A percentile compares a stretch with the other conserved stretches of the same genome.
phyloP scores from a whole-genome alignment of 2,797 vertebrate genomes.

The Acipenser transmontanus region DNA sequence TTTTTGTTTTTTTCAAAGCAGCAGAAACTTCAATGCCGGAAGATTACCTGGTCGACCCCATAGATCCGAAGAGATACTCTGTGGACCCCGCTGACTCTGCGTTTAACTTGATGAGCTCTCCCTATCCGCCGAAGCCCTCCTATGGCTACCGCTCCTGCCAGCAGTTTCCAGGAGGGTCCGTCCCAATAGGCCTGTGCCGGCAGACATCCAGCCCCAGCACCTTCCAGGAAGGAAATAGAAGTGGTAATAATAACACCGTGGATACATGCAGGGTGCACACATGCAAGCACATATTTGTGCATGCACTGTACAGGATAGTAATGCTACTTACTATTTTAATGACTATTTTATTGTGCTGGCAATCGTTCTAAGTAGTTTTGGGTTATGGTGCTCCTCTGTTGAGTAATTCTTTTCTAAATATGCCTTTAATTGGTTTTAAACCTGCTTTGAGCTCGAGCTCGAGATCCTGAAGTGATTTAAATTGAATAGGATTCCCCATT shows the following conservation, averaged over 20 bases:
- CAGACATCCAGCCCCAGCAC: slow-evolving; percentile 70
- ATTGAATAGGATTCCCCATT: no score
- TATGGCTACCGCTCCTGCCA: slow-evolving; percentile 50
- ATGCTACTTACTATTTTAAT: no score
- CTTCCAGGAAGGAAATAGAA: slow-evolving; percentile 77
- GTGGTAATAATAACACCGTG: slow-evolving; percentile 57
- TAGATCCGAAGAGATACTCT: slow-evolving; percentile 63
- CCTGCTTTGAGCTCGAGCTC: no score
- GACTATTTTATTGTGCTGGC: no score
- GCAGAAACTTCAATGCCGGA: slow-evolving; percentile 69
- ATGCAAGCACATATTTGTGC: no score
- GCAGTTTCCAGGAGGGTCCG: slow-evolving; percentile 45
- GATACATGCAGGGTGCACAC: no score
- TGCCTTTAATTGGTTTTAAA: no score
- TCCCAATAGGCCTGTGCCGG: slow-evolving; percentile 52
- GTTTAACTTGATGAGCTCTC: slow-evolving; percentile 59
- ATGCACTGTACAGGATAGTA: no score
- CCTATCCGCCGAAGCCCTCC: slow-evolving; percentile 51
- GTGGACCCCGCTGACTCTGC: slow-evolving; percentile 65
- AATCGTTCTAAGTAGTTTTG: no score
- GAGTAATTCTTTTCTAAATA: no score
- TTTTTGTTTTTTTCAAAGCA: slow-evolving; percentile 21
- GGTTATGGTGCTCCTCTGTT: no score
- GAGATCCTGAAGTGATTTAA: no score
- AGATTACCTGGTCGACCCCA: slow-evolving; percentile 65